Evolutionary conservation across 2,113 vertebrate species (phyloP).

Genomic region (Dasyurus viverrinus): DNA sequence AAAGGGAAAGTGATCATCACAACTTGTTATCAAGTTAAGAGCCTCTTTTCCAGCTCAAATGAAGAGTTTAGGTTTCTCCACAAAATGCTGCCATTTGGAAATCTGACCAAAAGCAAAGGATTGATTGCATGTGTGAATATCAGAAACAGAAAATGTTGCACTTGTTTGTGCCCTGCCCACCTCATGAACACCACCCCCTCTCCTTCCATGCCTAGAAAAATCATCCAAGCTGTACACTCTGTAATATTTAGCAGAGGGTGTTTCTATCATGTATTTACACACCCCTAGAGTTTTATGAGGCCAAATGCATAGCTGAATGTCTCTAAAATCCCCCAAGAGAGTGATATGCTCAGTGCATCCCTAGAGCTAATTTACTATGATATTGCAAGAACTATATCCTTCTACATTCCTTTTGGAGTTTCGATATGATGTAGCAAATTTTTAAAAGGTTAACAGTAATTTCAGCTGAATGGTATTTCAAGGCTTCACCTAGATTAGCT

Average conservation of each 20-base stretch:
- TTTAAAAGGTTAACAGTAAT: conserved; percentile 69
- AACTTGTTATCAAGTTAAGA: conserved; percentile 12
- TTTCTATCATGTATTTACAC: conserved; percentile 79
- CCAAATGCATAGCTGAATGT: conserved; percentile 78
- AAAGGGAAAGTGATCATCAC: conserved; percentile 29
- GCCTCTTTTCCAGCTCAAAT: background rate
- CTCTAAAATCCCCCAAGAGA: conserved; percentile 77
- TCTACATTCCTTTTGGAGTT: conserved; percentile 76
- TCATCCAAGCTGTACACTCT: conserved; percentile 61
- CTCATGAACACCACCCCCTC: background rate
- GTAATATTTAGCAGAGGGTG: conserved; percentile 78
- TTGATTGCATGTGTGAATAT: conserved; percentile 32
- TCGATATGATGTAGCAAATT: conserved; percentile 71
- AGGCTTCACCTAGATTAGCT: conserved; percentile 70
- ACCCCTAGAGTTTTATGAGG: conserved; percentile 78
- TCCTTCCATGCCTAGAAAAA: conserved; percentile 59
- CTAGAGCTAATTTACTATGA: conserved; percentile 73
- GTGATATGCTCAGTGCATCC: conserved; percentile 71
- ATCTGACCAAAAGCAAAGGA: conserved; percentile 42
- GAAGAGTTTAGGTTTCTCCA: conserved; percentile 27
- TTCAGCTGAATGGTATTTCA: conserved; percentile 68
- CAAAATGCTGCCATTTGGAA: conserved; percentile 31
- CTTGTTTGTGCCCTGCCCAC: conserved; percentile 60
- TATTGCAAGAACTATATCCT: conserved; percentile 72
- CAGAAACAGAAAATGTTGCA: conserved; percentile 60